Evolutionary conservation across 2,797 vertebrate genomes (phyloP).

Genomic region (Sebastes nivosus): DNA sequence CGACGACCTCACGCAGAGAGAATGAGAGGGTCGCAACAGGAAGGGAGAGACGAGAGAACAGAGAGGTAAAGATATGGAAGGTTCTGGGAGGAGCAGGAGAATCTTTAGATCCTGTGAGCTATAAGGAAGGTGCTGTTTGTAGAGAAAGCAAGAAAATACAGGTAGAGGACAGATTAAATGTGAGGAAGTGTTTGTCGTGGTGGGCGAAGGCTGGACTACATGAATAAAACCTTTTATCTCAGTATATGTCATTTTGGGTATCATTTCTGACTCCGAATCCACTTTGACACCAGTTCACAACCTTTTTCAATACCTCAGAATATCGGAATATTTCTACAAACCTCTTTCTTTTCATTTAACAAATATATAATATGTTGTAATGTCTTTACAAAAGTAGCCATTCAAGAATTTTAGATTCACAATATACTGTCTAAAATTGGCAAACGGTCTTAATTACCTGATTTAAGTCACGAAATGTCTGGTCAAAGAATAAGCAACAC

Average conservation of each 20-base stretch:
- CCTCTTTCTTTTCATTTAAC: no score
- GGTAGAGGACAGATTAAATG: not conserved
- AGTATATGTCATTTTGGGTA: not conserved
- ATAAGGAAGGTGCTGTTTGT: not conserved
- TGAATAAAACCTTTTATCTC: not conserved
- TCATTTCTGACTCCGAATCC: not conserved
- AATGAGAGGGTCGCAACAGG: conserved; percentile 53
- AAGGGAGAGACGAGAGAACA: not conserved
- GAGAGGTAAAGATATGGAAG: conserved; percentile 4
- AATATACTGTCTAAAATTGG: not conserved
- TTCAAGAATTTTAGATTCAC: not conserved
- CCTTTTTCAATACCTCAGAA: not conserved
- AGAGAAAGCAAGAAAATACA: not conserved
- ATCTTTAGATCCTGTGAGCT: not conserved
- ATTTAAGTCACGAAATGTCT: not conserved
- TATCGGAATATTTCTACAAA: not conserved
- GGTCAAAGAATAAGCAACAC: not conserved
- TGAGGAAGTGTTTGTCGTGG: not conserved
- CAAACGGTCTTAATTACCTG: not conserved
- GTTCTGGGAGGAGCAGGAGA: conserved; percentile 4
- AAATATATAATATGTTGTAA: not conserved
- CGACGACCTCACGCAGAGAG: conserved; percentile 54
- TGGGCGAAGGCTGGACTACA: not conserved
- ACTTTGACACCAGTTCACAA: not conserved
- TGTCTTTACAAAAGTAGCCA: not conserved